Evolutionary conservation across 2,113 vertebrate species (phyloP), one percentile per base, ranked within the genome.

Genomic region (Triplophysa tibetana): DNA sequence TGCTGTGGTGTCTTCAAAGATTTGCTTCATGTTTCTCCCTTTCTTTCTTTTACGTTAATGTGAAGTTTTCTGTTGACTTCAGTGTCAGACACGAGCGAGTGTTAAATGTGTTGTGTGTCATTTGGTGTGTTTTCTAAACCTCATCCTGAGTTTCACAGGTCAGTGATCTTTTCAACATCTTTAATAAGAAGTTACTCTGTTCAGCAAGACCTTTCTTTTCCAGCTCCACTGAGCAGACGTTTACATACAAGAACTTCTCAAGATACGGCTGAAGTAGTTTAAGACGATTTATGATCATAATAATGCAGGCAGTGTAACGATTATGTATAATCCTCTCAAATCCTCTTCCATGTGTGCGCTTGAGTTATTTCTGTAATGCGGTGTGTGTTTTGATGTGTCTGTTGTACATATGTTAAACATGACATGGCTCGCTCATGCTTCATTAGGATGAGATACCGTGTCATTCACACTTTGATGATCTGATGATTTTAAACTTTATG

Each of bases 381-480:
- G 45, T 70, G 19, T 73, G 23, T 68, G 54, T 75, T 16, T 78
- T 21, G 78, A 17, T 68, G 2, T 58, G 64, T 70, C 23, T 38
- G 50, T 67, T 62, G 63, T 54, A 29, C 43, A 8, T 62, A 70
- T 64, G 70, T 64, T 58, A 75, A 63, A 61, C 45, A 56, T 62
- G 64, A 72, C 52, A 48, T 26, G 21, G 43, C 11, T 50, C 48
- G 41, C 19, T 43, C 76, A 79, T 29, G 38, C 14, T 78, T 26
- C 52, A 17, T 45, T 45, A 13, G 54, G 68, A 78, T 82, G 67
- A 73, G 21, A 14, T 29, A 3, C 26, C 2, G 24, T 29, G 26
- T 29, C 26, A 29, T 29, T 11, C 41, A 52, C 3, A 38, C 50
- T 80, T 60, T 45, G 58, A 43, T 61, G 54, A 54, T 58, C 58